phyloP scores from a whole-genome alignment of 2,888 invertebrate genomes.

The Phymatocera aterrima region DNA sequence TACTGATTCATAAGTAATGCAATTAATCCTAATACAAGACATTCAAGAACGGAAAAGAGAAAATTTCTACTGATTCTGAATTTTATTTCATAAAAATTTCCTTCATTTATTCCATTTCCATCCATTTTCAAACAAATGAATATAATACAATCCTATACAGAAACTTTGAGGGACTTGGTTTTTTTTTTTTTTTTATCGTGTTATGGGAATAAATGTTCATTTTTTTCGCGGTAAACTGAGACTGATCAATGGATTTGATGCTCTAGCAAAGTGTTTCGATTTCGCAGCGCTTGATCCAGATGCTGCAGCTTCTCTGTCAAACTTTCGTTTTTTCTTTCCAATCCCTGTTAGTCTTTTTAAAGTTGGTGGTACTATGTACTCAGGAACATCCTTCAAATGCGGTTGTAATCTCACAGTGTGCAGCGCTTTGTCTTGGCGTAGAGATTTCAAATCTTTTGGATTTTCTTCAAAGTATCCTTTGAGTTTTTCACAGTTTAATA shows the following conservation, averaged over 20 bases:
- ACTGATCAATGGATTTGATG: conserved; percentile 68
- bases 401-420: conserved; percentile 90
- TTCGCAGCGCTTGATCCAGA: conserved; percentile 64
- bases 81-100: not conserved
- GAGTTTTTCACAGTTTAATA: conserved; percentile 93
- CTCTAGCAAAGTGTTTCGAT: conserved; percentile 66
- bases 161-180: not conserved
- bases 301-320: conserved; percentile 61
- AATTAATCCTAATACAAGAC: not conserved
- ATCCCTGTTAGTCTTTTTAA: conserved; percentile 82
- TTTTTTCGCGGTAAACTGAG: conserved; percentile 63
- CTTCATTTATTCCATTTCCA: not conserved
- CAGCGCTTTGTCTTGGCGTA: conserved; percentile 90
- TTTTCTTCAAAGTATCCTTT: conserved; percentile 96
- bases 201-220: not conserved
- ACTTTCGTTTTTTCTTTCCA: conserved; percentile 67
- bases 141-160: not conserved
- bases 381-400: conserved; percentile 94
- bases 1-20: not conserved
- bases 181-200: not conserved
- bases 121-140: not conserved
- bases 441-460: conserved; percentile 89
- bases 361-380: conserved; percentile 91
- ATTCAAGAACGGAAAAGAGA: not conserved
- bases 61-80: not conserved